These are phyloP conservation scores for Drosophila obscura DNA, from an alignment of 1,140 invertebrate genomes.

Conservation along the genomic window DNA sequence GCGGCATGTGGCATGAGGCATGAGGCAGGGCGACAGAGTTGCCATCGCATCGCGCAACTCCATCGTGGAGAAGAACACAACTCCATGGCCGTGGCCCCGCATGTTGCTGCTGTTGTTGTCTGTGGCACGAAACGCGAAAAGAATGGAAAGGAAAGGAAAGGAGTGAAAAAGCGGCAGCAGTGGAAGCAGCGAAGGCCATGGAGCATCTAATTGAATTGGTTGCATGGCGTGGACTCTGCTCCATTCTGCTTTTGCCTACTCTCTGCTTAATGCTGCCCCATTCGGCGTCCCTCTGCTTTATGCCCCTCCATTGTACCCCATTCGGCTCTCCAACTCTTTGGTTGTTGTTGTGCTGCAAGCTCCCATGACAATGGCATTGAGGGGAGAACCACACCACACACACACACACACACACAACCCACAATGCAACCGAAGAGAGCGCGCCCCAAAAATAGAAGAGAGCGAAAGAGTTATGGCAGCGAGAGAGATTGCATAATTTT, in stretches of 20 bases:
- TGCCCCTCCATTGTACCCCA: conserved; percentile 11
- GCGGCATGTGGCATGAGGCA: conserved; percentile 6
- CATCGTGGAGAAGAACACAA: conserved; percentile 7
- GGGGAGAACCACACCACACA: conserved; percentile 38
- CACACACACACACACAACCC: conserved; percentile 6
- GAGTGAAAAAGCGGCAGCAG: conserved; percentile 38
- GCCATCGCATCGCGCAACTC: conserved; percentile 49
- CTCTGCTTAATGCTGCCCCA: conserved; percentile 4
- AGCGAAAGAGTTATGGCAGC: conserved; percentile 21
- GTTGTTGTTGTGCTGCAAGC: conserved; percentile 30
- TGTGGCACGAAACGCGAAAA: conserved; percentile 55
- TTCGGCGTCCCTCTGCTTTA: conserved; percentile 13
- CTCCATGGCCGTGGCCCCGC: no score
- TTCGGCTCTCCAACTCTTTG: conserved; percentile 4
- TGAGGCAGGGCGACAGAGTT: conserved; percentile 26
- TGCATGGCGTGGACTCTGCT: conserved; percentile 51
- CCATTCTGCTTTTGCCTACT: conserved; percentile 9
- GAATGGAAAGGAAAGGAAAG: conserved; percentile 20
- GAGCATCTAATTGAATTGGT: conserved; percentile 76
- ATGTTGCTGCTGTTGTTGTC: conserved; percentile 52
- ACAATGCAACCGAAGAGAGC: conserved; percentile 35
- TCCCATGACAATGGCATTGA: conserved; percentile 82
- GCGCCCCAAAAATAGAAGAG: conserved; percentile 3
- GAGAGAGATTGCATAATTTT: conserved; percentile 76
- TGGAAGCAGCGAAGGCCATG: conserved; percentile 53